Evolutionary conservation across 2,113 vertebrate species (phyloP), one percentile per base, ranked within the genome.

Genomic region (Semnornis frantzii): DNA sequence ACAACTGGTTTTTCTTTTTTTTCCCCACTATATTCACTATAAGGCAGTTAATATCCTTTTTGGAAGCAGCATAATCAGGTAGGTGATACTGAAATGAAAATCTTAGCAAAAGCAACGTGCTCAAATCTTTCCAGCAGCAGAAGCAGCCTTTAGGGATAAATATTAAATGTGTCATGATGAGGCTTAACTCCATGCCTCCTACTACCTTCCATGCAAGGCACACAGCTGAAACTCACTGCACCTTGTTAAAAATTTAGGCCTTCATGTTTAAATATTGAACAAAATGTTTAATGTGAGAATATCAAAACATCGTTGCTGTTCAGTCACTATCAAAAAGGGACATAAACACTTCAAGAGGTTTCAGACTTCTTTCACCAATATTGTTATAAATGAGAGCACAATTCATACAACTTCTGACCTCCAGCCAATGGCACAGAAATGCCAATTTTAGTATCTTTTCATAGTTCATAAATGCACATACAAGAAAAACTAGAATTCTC

Each of bases 181-280:
- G 72, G 83, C 90, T 94, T 87, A 94, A 18, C 54, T 88, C 54
- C 42, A 31, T 2, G 7, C 17, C 28, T 76, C 33, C 63, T 85
- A 42, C 66, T 87, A 54, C 64, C 48, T 89, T 93, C 60, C 48
- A 77, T 2, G 14, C 28, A n/a, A 91, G 54, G n/a, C 18, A 55
- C 10, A 48, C 14, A 91, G 69, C 23, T 71, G 57, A 87, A 80
- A 34, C 52, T 85, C 91, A 74, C 85, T 65, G 21, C 85, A 81
- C 44, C 8, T 1, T 31, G 85, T 94, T 88, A 94, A 92, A 96
- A 96, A 96, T 94, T 74, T 91, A 96, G 79, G 20, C 37, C 85
- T 74, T 81, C 25, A 64, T 90, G 65, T 94, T 96, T 94, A 96
- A 96, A 94, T 96, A 93, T 87, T 94, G 76, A 94, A 92, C 76